Conservation (phyloP, 2,113 vertebrate genomes). For the Ctenodactylus gundi region DNA sequence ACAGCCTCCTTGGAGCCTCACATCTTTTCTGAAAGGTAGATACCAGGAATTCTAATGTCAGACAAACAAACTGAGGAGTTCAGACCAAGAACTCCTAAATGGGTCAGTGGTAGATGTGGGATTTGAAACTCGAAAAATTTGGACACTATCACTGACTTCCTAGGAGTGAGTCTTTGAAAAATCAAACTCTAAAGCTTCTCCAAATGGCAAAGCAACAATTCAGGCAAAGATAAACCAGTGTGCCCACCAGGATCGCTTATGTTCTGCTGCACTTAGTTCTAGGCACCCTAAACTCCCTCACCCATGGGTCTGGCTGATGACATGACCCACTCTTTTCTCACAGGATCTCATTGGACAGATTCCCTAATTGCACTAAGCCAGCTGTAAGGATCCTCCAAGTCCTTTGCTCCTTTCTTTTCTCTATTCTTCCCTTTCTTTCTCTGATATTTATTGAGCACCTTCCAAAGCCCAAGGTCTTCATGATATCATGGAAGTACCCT, state of each 20-base stretch:
- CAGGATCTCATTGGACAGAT: not conserved
- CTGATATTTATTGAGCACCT: not conserved
- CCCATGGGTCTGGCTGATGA: not conserved
- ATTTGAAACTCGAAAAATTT: not conserved
- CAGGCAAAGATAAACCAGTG: not conserved
- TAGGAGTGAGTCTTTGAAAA: slow-evolving; percentile 2
- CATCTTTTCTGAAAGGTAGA: not conserved
- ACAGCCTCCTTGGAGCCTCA: not conserved
- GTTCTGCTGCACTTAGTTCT: not conserved
- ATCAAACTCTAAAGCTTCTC: not conserved
- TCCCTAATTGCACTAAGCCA: not conserved
- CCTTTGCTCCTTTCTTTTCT: not conserved
- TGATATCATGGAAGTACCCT: not conserved
- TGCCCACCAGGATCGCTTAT: too few species aligned
- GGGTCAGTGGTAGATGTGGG: not conserved
- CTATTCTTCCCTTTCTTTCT: not conserved
- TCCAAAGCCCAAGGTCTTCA: not conserved
- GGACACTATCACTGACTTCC: not conserved
- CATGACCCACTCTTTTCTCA: not conserved
- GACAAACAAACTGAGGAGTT: not conserved
- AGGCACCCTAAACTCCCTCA: not conserved
- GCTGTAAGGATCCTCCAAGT: not conserved
- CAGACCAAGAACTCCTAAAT: not conserved
- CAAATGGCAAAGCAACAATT: not conserved
- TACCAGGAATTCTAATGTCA: not conserved